Base-by-base conservation (phyloP, 2,888 invertebrate genomes). In the Tenthredo mesomela region DNA sequence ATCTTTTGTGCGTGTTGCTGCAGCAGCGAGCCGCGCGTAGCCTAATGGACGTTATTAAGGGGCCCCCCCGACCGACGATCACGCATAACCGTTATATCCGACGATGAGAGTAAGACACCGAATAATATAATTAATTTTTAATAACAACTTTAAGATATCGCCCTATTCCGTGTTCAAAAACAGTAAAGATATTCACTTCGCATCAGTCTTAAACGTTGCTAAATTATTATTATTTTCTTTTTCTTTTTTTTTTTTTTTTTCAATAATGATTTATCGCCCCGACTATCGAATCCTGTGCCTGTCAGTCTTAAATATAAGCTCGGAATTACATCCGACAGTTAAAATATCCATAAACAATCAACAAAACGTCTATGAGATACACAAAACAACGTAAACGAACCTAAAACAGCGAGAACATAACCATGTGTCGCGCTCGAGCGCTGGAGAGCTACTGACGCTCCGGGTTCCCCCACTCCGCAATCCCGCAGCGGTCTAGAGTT, bases 21-120 rank as follows among this genome's bases (percentile, higher is more conserved):
- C 77, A 21, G 21, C 40, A 47, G 29, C 21, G 85, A 84, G 86
- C 84, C 86, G 84, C 85, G 71, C 85, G 65, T 82, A 86, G 78
- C 58, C 84, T 84, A 71, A 84, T 58, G 71, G 58, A n/a, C 43
- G 71, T 73, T 83, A 67, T 71, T 71, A 83, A 71, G 50, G 43
- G 50, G 43, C 67, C 58, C 61, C 29, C 61, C 33, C 4, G 15
- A 18, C 54, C 58, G 21, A 61, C 58, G 80, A 80, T 80, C 80
- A 58, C 40, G 40, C 33, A 61, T 29, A 77, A 54, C 77, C 77
- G 77, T 77, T 77, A 77, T 50, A 18, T 77, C n/a, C 77, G 21
- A 15, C 54, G 50, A n/a, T 18, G 54, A 54, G 54, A 29, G 77
- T 77, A 33, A 54, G 50, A 77, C 33, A 77, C 77, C 2, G 54